Evolutionary conservation across 2,113 vertebrate species (phyloP), one percentile per base, ranked within the genome.

Genomic region (Clinocottus analis): DNA sequence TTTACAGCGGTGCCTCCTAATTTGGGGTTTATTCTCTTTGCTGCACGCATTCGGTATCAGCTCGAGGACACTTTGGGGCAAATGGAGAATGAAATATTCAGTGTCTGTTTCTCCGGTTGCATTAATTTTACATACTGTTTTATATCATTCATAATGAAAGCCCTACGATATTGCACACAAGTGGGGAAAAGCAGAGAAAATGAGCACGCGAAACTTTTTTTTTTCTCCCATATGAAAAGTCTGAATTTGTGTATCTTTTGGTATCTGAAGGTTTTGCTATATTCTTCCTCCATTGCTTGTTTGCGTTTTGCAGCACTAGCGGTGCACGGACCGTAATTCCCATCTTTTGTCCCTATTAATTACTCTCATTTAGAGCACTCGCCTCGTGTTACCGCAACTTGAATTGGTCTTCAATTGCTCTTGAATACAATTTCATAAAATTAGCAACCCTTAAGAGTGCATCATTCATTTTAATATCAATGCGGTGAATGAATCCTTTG

Each of bases 381-480:
- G 9, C 58, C 76, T 90, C 75, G 41, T 86, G 68, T 89, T 87
- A 81, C 80, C 66, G 79, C 60, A 86, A 79, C 75, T 74, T 79
- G 63, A 89, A 87, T 78, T 73, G 77, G 77, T 71, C 84, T 76
- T 82, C 82, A 85, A 78, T 89, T 85, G 73, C 82, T 88, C 75
- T 88, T 85, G 72, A 85, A 77, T 75, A 79, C 79, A 61, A 79
- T 89, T 86, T 85, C 23, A 91, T 89, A 89, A 85, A 85, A 87
- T 92, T 87, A 87, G 79, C 64, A 84, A 68, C 68, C 72, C 11
- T 43, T 1, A 75, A 27, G 31, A 83, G 66, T 58, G 69, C 69
- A 71, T 88, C 83, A 87, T 89, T 82, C 70, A 60, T 81, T 84
- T 63, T 74, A 60, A 49, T 43, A 67, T 82, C 78, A 86, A 85